phyloP scores from a whole-genome alignment of 2,888 invertebrate genomes.

The Cepaea hortensis region DNA sequence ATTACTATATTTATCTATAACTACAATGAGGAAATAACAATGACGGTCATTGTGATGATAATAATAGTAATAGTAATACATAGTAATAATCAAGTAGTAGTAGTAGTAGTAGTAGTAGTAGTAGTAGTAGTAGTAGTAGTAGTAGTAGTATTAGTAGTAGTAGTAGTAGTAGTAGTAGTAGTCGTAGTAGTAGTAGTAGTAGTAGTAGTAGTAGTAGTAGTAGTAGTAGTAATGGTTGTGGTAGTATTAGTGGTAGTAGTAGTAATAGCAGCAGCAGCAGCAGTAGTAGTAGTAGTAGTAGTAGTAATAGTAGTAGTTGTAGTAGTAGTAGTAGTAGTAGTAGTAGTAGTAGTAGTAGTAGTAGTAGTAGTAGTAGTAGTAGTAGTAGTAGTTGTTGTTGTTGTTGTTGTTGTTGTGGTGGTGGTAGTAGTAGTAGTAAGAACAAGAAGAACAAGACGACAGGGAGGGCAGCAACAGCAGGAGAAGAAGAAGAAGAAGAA shows the following conservation, averaged over 20 bases:
- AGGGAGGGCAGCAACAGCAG: neutral
- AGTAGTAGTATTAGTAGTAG: slow-evolving; percentile 32
- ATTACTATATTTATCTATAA: no score
- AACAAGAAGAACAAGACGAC: neutral
- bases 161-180: slow-evolving; percentile 29
- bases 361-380: no score
- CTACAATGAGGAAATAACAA: neutral
- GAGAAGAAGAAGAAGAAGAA: neutral
- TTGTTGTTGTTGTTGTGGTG: no score
- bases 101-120: no score
- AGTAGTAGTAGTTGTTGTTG: no score
- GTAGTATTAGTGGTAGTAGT: neutral
- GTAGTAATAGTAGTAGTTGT: no score
- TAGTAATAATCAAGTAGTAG: no score
- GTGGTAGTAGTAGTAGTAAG: no score
- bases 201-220: no score
- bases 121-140: slow-evolving; percentile 19
- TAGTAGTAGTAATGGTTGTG: neutral
- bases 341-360: no score
- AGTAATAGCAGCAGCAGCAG: slow-evolving; percentile 14
- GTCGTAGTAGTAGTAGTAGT: slow-evolving; percentile 14
- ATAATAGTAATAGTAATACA: neutral
- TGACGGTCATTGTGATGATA: slow-evolving; percentile 16
- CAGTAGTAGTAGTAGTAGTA: no score
- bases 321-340: neutral